Base-by-base conservation (phyloP, 1,140 invertebrate genomes). In the Triops cancriformis region DNA sequence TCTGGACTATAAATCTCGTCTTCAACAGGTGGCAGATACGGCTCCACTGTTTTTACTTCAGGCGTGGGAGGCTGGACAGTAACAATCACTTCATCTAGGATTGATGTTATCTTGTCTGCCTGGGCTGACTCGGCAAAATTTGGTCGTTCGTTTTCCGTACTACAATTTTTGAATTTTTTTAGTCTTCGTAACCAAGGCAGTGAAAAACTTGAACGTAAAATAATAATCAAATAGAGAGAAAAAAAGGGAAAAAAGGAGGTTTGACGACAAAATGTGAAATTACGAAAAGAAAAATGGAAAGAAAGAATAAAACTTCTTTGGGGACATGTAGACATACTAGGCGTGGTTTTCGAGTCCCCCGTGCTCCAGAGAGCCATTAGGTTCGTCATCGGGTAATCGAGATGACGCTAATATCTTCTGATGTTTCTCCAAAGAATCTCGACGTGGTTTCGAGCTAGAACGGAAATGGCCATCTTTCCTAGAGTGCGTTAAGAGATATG, bases 1-100 rank as follows among this genome's bases (percentile, higher is more conserved):
- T 43, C 42, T 10, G 75, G 75, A 42, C 75, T 51, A 27, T 76
- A 76, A 27, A 64, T 64, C 42, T 76, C 75, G 1, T 76, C 75
- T 51, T 76, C 75, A 7, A 42, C 41, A 76, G 75, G 18, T 51
- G 42, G 7, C 42, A 28, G 23, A 26, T 27, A 27, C 7, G 23
- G 75, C 28, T 76, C 27, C 4, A 18, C 42, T 28, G 10, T 23
- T n/a, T 64, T 31, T 23, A 28, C 7, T 9, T 7, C 18, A 51
- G 28, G 27, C 9, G 75, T 43, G 26, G 51, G 51, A 64, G 51
- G 51, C 51, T 64, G 51, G 14, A 64, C 51, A 18, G 51, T 64
- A 64, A 64, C 51, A 64, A 64, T 64, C 51, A 64, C 51, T 18
- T 64, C 51, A 18, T 64, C 51, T 23, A 9, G 51, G 7, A 64